These are phyloP conservation scores for Apamea crenata DNA, from an alignment of 2,888 invertebrate species.

Conservation along the genomic window DNA sequence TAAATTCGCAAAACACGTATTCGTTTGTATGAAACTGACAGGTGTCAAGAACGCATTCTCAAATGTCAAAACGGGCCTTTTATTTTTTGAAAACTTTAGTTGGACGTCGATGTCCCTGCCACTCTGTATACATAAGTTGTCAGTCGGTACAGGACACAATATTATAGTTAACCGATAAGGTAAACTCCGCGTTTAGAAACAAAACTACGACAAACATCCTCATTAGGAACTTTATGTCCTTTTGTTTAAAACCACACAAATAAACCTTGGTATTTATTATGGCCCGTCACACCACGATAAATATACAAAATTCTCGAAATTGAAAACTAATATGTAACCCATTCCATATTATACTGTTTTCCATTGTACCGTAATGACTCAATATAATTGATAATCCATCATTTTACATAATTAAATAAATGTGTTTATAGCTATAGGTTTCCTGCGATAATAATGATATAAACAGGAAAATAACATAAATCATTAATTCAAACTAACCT, in stretches of 20 bases:
- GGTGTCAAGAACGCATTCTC: too few relatives aligned
- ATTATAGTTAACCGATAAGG: too few relatives aligned
- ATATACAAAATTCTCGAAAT: slow-evolving; percentile 1
- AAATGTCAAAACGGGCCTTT: too few relatives aligned
- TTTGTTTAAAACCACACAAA: slow-evolving; percentile 7
- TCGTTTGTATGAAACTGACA: too few relatives aligned
- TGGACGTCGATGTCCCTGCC: too few relatives aligned
- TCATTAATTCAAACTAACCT: background rate
- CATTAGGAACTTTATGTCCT: background rate
- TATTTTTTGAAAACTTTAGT: too few relatives aligned
- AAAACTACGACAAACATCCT: background rate
- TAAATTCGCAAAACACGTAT: too few relatives aligned
- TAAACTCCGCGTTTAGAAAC: background rate
- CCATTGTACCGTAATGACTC: background rate
- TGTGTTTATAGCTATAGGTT: background rate
- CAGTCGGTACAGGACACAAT: background rate
- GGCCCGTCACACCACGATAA: background rate
- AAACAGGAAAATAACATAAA: slow-evolving; percentile 7
- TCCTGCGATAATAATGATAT: background rate
- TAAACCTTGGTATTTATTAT: background rate
- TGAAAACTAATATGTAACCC: background rate
- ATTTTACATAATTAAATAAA: slow-evolving; percentile 1
- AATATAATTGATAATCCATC: slow-evolving; percentile 4
- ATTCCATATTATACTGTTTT: background rate
- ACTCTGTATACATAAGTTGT: background rate